phyloP scores from a whole-genome alignment of 2,113 vertebrate species.

The Oncorhynchus tshawytscha region DNA sequence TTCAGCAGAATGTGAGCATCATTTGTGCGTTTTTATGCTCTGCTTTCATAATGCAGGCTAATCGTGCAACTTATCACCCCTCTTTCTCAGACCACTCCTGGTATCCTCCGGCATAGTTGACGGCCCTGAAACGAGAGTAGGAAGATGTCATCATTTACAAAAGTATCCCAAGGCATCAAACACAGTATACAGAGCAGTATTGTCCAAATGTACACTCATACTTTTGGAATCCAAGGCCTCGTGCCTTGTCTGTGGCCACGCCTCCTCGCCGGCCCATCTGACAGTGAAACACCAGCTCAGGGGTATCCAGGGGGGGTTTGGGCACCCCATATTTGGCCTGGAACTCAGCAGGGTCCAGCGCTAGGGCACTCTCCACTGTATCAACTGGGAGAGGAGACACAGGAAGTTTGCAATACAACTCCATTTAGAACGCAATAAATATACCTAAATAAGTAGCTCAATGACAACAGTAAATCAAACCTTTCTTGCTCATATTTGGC shows the following conservation, averaged over 20 bases:
- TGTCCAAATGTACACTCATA: constrained; percentile 33
- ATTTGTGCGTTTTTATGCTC: neutral
- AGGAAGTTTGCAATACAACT: neutral
- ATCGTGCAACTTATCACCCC: constrained; percentile 44
- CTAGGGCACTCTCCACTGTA: constrained; percentile 66
- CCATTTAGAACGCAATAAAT: neutral
- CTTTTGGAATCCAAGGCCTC: constrained; percentile 69
- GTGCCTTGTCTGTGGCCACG: constrained; percentile 68
- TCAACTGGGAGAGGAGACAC: constrained; percentile 60
- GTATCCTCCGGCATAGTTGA: constrained; percentile 76
- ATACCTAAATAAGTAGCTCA: neutral
- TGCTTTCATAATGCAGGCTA: neutral
- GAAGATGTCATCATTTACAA: neutral
- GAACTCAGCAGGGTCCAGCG: constrained; percentile 71
- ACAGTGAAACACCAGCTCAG: constrained; percentile 79
- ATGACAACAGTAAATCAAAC: neutral
- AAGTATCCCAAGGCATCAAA: neutral
- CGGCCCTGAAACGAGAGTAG: constrained; percentile 66
- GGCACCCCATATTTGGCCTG: constrained; percentile 64
- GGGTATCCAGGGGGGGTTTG: constrained; percentile 69
- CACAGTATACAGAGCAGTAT: too few relatives aligned
- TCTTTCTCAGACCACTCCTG: constrained; percentile 74
- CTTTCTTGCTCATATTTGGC: neutral
- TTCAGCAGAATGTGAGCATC: neutral
- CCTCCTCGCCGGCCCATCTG: constrained; percentile 71